A percentile compares a stretch with the other conserved stretches of the same genome.
Conservation (phyloP, 2,113 vertebrate species). For the Crotalus horridus region DNA sequence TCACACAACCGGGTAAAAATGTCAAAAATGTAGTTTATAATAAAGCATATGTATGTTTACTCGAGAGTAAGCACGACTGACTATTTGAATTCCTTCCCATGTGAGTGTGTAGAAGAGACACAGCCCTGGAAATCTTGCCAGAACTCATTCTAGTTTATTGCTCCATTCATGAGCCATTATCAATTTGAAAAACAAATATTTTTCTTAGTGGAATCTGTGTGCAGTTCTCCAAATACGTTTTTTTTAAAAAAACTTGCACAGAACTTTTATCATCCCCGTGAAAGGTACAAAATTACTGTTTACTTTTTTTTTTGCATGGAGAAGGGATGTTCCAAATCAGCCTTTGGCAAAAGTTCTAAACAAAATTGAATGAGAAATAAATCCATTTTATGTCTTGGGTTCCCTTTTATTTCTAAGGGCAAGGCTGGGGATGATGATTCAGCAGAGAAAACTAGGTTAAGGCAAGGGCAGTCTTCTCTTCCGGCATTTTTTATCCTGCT, state of each 20-base stretch:
- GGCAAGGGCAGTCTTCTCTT: constrained; percentile 41
- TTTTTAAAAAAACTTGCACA: constrained; percentile 33
- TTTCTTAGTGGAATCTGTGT: background rate
- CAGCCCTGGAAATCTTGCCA: background rate
- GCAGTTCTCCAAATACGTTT: background rate
- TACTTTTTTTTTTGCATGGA: constrained; percentile 33
- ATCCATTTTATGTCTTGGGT: constrained; percentile 57
- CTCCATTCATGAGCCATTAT: background rate
- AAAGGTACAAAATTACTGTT: constrained; percentile 37
- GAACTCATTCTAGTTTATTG: background rate
- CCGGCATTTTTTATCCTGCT: background rate
- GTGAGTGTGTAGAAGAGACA: background rate
- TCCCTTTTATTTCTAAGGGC: constrained; percentile 31
- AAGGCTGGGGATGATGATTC: constrained; percentile 45
- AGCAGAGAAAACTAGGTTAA: constrained; percentile 58
- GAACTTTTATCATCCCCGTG: constrained; percentile 5
- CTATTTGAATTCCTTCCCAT: background rate
- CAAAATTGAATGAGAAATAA: constrained; percentile 59
- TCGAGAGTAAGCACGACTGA: background rate
- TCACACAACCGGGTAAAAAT: background rate
- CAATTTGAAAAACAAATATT: background rate
- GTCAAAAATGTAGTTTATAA: background rate
- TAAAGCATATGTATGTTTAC: background rate
- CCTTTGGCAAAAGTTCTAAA: constrained; percentile 54
- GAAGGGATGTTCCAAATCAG: constrained; percentile 56